Base-by-base conservation (phyloP, 2,113 vertebrate species). In the Melanocharis versteri region DNA sequence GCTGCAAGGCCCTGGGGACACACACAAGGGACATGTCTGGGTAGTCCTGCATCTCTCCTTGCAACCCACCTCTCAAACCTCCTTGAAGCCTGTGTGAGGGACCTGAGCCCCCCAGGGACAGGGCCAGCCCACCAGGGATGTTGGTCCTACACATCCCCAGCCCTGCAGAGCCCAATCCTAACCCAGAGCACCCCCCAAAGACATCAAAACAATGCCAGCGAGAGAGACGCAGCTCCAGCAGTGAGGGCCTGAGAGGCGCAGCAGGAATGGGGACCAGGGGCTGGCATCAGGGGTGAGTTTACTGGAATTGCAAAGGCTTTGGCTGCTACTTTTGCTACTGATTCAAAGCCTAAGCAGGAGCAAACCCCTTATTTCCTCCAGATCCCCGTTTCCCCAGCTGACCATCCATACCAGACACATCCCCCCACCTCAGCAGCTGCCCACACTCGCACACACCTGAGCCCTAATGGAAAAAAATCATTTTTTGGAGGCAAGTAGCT, bases 41-140 rank as follows among this genome's bases (percentile, higher is more conserved):
- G 68, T 35, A 75, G 33, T 47, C 35, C 39, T 28, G 14, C 11
- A 10, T 47, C 65, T 58, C 37, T 64, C 65, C n/a, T 79, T 76
- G 37, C 11, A 58, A 56, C 5, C 14, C 35, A 62, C 15, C 14
- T 68, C 76, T 40, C 28, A 77, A 54, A 73, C 18, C 28, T 57
- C 40, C 18, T 18, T 31, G 23, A 76, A 77, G 37, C 9, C n/a
- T 21, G 2, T 0, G 0, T 1, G 5, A 44, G 6, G 4, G 11
- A 37, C 62, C 40, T 6, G 3, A 72, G 53, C 4, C 4, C 9
- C 10, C 8, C 28, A 21, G 35, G 8, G 3, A 17, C 24, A 65
- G 21, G 21, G 24, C 35, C 20, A 22, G 26, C 21, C 23, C 42
- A 48, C 7, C 50, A 66, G 60, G 42, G 31, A 15, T 28, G 30